A percentile compares a stretch with the other conserved stretches of the same genome.
Evolutionary conservation across 2,113 vertebrate genomes (phyloP).

Genomic region (Megaleporinus macrocephalus): DNA sequence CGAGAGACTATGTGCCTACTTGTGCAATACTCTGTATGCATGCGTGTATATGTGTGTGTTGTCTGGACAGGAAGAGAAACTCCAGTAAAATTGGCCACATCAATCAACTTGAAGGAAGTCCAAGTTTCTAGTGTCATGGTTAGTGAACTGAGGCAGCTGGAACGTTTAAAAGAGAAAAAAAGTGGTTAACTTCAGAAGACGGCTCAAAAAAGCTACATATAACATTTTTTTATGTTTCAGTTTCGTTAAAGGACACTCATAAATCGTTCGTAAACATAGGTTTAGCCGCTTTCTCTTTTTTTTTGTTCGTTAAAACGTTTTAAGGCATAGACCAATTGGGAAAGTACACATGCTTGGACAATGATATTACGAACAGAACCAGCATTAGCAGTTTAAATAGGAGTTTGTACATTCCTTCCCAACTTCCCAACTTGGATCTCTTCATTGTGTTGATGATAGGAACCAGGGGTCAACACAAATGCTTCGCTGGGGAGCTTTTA

Average conservation of each 20-base stretch:
- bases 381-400: too few species aligned
- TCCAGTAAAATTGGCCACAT: slow-evolving; percentile 45
- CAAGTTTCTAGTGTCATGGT: slow-evolving; percentile 11
- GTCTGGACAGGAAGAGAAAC: slow-evolving; percentile 32
- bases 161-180: slow-evolving; percentile 5
- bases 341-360: too few species aligned
- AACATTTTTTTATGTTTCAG: neutral
- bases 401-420: too few species aligned
- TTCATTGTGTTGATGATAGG: too few species aligned
- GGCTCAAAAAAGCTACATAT: neutral
- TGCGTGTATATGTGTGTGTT: slow-evolving; percentile 5
- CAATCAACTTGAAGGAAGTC: slow-evolving; percentile 40
- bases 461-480: too few species aligned
- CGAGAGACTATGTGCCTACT: slow-evolving; percentile 14
- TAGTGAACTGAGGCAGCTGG: slow-evolving; percentile 25
- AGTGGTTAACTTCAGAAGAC: neutral
- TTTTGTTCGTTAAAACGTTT: neutral
- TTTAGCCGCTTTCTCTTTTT: neutral
- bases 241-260: slow-evolving; percentile 10
- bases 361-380: too few species aligned
- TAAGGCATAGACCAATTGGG: neutral
- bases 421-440: too few species aligned
- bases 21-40: slow-evolving; percentile 16
- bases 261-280: neutral
- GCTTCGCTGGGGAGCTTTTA: too few species aligned